Evolutionary conservation across 2,888 invertebrate species (phyloP), one percentile per base, ranked within the genome.

Genomic region (Bibio marci): DNA sequence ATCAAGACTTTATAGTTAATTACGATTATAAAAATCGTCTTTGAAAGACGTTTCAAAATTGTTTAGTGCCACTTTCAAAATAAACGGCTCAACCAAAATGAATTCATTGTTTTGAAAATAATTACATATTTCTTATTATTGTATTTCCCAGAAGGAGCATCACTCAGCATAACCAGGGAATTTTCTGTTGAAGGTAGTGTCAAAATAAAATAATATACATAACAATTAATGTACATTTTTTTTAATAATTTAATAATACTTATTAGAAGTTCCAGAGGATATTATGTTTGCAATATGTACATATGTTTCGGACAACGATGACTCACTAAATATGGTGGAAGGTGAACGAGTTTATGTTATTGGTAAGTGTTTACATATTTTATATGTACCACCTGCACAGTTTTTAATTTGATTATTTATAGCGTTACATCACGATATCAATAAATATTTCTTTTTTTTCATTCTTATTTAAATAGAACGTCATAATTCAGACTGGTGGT

Each of bases 401-500:
- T 15, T 15, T 5, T 14, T n/a, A n/a, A n/a, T n/a, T 37, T 15
- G 22, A 12, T 34, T 13, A 22, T 41, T 28, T 31, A 12, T 17
- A 12, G 18, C 31, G 13, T 22, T 28, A n/a, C n/a, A n/a, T n/a
- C n/a, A n/a, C n/a, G n/a, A n/a, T n/a, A n/a, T n/a, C n/a, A n/a
- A n/a, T n/a, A n/a, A n/a, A n/a, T n/a, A n/a, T n/a, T n/a, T n/a
- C n/a, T 36, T 19, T 26, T 38, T 39, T 14, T 2, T 34, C 17
- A 34, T 30, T 22, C 11, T 27, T 26, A 18, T 45, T 47, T n/a
- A n/a, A n/a, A 35, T 61, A 71, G 82, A 85, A 62, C 80, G 79
- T 38, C 79, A 81, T 37, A 85, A 85, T 57, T 71, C 78, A 38
- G 90, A 90, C 55, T 90, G 90, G 88, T 91, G 90, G 88, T 85